A percentile compares a stretch with the other conserved stretches of the same genome.
phyloP scores from a whole-genome alignment of 2,888 invertebrate genomes.

The Tetheella fluctuosa region DNA sequence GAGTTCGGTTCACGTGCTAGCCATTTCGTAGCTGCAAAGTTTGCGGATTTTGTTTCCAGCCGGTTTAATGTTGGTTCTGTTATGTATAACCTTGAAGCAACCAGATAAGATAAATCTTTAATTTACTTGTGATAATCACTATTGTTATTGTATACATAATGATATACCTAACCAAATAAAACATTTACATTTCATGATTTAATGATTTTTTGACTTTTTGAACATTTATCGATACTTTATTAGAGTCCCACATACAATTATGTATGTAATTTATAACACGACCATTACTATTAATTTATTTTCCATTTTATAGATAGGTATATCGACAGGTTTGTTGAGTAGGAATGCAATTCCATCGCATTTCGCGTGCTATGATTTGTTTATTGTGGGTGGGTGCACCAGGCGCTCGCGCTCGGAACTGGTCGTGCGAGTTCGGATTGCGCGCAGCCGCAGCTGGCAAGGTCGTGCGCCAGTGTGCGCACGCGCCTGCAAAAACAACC shows the following conservation, averaged over 20 bases:
- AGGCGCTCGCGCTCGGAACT: constrained; percentile 55
- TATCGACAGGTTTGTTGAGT: constrained; percentile 48
- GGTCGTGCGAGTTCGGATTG: constrained; percentile 69
- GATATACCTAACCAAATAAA: too few relatives aligned
- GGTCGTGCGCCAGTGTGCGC: constrained; percentile 66
- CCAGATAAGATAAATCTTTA: not conserved
- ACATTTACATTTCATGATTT: too few relatives aligned
- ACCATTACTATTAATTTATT: too few relatives aligned
- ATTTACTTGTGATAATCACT: not conserved
- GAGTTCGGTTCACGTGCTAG: constrained; percentile 13
- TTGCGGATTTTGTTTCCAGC: constrained; percentile 20
- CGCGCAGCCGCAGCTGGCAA: constrained; percentile 70
- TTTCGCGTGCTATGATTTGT: constrained; percentile 60
- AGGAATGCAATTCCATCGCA: constrained; percentile 68
- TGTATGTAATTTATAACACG: too few relatives aligned
- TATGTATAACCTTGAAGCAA: not conserved
- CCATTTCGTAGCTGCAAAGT: constrained; percentile 21
- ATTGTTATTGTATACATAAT: not conserved
- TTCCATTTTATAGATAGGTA: constrained; percentile 20
- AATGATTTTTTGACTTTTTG: too few relatives aligned
- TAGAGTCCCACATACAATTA: too few relatives aligned
- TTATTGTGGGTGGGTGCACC: constrained; percentile 55
- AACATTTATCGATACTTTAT: too few relatives aligned
- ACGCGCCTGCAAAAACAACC: constrained; percentile 70
- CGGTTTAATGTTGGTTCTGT: not conserved